Conservation (phyloP, 2,797 vertebrate genomes). For the Sebastes matsubarae region DNA sequence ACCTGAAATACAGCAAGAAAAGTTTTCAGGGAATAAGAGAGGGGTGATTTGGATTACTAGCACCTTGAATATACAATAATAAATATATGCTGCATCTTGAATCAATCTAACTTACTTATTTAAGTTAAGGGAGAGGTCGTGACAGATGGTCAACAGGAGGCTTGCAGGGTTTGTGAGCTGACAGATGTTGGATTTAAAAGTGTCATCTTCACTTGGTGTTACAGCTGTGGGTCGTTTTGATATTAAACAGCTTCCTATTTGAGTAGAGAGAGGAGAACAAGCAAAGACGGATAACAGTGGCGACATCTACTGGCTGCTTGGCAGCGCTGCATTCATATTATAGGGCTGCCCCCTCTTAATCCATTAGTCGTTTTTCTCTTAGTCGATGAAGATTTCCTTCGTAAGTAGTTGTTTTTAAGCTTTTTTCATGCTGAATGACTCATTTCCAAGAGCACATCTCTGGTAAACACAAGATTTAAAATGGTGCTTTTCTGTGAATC, state of each 20-base stretch:
- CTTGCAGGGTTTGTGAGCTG: not conserved
- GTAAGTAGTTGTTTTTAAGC: too few relatives aligned
- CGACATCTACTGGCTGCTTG: slow-evolving; percentile 44
- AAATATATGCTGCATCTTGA: not conserved
- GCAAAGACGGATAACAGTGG: not conserved
- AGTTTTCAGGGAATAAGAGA: not conserved
- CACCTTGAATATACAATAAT: not conserved
- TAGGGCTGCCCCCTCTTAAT: too few relatives aligned
- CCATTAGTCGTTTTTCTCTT: too few relatives aligned
- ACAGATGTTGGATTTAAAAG: slow-evolving; percentile 30
- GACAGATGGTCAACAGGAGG: slow-evolving; percentile 29
- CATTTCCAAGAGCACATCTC: too few relatives aligned
- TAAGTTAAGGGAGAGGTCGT: not conserved
- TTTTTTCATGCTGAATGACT: too few relatives aligned
- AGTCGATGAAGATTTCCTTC: too few relatives aligned
- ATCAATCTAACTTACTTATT: not conserved
- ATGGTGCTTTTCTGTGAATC: too few relatives aligned
- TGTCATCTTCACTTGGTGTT: not conserved
- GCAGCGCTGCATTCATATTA: not conserved
- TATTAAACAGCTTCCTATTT: not conserved
- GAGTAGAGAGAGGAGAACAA: not conserved
- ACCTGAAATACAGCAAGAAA: not conserved
- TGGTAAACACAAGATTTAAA: too few relatives aligned
- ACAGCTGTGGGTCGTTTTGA: not conserved
- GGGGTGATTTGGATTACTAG: not conserved